Evolutionary conservation across 1,140 invertebrate genomes (phyloP).

Genomic region (Armadillidium nasatum): DNA sequence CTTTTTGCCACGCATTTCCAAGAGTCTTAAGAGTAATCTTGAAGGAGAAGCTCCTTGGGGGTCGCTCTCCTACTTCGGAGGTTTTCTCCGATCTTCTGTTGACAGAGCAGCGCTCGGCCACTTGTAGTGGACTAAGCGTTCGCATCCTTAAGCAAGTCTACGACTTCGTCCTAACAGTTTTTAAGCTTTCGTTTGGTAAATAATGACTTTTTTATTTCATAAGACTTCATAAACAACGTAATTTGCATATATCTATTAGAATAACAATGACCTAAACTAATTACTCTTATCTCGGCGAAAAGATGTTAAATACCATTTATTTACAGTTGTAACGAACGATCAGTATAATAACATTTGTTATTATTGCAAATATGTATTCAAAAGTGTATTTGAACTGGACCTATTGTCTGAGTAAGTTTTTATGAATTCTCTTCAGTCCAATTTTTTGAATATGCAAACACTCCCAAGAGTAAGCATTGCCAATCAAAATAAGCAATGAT

Average conservation of each 20-base stretch:
- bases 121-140: background rate
- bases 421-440: background rate
- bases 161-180: background rate
- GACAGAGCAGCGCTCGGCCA: background rate
- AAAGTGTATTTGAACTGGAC: slow-evolving; percentile 2
- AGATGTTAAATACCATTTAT: background rate
- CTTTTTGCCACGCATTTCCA: background rate
- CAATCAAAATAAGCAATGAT: slow-evolving; percentile 13
- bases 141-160: background rate
- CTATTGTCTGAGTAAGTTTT: slow-evolving; percentile 10
- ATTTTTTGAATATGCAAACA: slow-evolving; percentile 12
- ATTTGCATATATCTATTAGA: background rate
- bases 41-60: background rate
- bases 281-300: background rate
- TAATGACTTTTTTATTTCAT: background rate
- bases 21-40: background rate
- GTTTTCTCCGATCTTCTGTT: background rate
- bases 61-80: background rate
- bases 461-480: background rate
- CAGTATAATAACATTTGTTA: slow-evolving; percentile 1
- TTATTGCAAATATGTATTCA: slow-evolving; percentile 14
- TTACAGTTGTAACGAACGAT: background rate
- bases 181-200: too few species aligned
- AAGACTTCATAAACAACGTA: background rate
- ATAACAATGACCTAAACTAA: background rate